These are phyloP conservation scores for Sarcoramphus papa DNA, from an alignment of 2,797 vertebrate species.

Conservation along the genomic window DNA sequence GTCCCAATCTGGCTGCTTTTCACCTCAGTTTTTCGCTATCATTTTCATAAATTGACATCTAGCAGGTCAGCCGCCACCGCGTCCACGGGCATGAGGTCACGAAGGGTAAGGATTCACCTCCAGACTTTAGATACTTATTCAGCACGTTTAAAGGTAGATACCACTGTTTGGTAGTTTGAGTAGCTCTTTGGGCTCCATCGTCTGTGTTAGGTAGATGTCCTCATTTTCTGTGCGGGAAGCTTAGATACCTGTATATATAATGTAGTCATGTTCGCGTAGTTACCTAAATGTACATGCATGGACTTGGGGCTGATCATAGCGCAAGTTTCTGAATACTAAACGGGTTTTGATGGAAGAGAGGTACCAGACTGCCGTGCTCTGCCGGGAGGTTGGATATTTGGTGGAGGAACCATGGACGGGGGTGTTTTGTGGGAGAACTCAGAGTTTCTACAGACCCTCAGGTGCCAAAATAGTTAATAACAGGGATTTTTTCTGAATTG, in stretches of 20 bases:
- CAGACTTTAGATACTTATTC: not conserved
- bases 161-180: not conserved
- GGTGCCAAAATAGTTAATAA: not conserved
- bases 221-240: fast-evolving
- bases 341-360: not conserved
- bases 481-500: not conserved
- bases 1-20: not conserved
- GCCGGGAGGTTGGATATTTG: not conserved
- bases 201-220: not conserved
- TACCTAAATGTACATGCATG: too few relatives aligned
- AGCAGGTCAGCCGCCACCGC: fast-evolving
- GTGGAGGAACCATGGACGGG: not conserved
- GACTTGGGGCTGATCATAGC: too few relatives aligned
- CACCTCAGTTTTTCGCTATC: fast-evolving
- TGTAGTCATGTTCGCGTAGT: fast-evolving
- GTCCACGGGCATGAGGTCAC: fast-evolving
- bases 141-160: not conserved
- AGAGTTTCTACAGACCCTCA: not conserved
- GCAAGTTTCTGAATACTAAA: not conserved
- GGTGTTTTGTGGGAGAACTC: not conserved
- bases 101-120: not conserved
- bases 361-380: not conserved
- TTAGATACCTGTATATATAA: not conserved
- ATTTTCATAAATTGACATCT: not conserved
- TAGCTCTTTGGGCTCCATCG: not conserved